These are phyloP conservation scores for Pterophyllum scalare DNA, from an alignment of 2,113 vertebrate species.

Conservation along the genomic window DNA sequence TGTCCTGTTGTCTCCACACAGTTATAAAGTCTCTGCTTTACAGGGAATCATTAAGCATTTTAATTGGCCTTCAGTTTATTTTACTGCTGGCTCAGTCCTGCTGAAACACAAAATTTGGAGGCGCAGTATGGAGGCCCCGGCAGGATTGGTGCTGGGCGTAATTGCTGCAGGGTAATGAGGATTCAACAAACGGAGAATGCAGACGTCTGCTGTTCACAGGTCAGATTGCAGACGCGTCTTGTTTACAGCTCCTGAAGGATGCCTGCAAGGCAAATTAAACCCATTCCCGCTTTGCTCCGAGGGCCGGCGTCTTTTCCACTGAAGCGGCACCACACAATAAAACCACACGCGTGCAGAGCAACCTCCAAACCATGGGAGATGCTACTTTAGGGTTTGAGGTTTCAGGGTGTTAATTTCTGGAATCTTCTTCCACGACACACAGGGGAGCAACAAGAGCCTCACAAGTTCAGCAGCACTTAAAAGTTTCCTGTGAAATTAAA, in stretches of 20 bases:
- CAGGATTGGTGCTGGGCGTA: constrained; percentile 19
- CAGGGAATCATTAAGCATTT: constrained; percentile 39
- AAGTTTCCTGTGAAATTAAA: background rate
- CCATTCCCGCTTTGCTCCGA: constrained; percentile 37
- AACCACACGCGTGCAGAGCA: background rate
- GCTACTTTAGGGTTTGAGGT: constrained; percentile 32
- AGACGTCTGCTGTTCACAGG: constrained; percentile 39
- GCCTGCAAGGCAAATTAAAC: constrained; percentile 55
- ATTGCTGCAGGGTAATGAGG: constrained; percentile 50
- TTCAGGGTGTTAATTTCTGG: background rate
- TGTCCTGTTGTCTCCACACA: constrained; percentile 33
- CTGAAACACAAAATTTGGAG: constrained; percentile 21
- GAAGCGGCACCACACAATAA: constrained; percentile 45
- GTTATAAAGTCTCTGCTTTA: background rate
- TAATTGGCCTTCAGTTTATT: constrained; percentile 21
- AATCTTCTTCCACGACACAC: background rate
- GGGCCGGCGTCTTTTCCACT: constrained; percentile 31
- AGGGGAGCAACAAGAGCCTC: background rate
- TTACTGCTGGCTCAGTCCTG: constrained; percentile 20
- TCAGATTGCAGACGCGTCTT: constrained; percentile 46
- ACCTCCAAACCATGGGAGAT: constrained; percentile 4
- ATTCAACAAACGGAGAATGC: constrained; percentile 55
- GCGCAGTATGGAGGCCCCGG: background rate
- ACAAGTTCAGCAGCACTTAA: background rate
- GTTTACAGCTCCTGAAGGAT: constrained; percentile 53